Evolutionary conservation across 1,140 invertebrate species (phyloP).

Genomic region (Schlechtendalia chinensis): DNA sequence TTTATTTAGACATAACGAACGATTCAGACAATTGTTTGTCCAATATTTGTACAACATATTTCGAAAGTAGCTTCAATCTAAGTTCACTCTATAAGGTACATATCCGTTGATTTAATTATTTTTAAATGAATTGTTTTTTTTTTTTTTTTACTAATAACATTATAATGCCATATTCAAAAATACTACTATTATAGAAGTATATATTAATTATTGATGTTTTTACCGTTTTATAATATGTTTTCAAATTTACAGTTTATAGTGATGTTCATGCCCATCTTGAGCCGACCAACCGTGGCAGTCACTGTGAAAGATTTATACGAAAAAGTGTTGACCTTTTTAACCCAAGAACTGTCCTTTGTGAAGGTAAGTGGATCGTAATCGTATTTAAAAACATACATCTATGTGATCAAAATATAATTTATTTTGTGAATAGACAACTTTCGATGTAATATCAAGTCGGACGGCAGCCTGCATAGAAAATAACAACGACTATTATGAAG

Average conservation of each 20-base stretch:
- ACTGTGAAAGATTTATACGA: conserved; percentile 1
- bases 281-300: conserved; percentile 2
- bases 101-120: neutral
- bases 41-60: conserved; percentile 71
- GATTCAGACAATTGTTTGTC: conserved; percentile 74
- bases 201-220: too few species aligned
- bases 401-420: neutral
- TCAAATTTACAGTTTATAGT: conserved; percentile 35
- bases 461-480: conserved; percentile 61
- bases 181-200: too few species aligned
- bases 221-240: too few species aligned
- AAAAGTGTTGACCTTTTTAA: neutral
- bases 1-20: conserved; percentile 61
- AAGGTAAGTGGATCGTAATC: too few species aligned
- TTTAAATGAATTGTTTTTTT: too few species aligned
- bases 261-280: conserved; percentile 24
- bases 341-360: neutral
- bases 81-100: conserved; percentile 65
- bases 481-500: conserved; percentile 57
- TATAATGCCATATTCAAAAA: too few species aligned
- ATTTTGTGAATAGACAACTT: neutral
- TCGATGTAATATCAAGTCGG: conserved; percentile 56
- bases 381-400: too few species aligned
- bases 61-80: conserved; percentile 73
- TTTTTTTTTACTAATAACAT: too few species aligned